Evolutionary conservation across 2,113 vertebrate species (phyloP), one percentile per base, ranked within the genome.

Genomic region (Nestor notabilis): DNA sequence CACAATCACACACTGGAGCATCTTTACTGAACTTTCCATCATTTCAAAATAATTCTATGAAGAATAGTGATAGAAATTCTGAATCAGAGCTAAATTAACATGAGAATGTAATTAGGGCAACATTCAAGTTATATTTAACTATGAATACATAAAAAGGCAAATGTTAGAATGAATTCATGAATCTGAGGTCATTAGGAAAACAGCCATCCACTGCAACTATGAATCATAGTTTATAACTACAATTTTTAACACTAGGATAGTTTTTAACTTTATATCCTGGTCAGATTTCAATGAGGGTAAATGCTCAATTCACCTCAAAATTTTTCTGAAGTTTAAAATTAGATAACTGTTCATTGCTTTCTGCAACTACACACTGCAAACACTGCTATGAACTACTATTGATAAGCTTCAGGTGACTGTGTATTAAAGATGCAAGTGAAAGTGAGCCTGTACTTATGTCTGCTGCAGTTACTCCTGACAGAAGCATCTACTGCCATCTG

Each of bases 51-150:
- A 97, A 91, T 95, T 94, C 83, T 87, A n/a, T 88, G 66, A 93
- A 95, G 96, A 97, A 93, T 95, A 96, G 96, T 87, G 94, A 97
- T 39, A 82, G 70, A 91, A 95, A 87, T 93, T 89, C 91, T 96
- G 95, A 96, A 96, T 97, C 91, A 94, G 89, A 95, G 39, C 80
- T 90, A 92, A 95, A 96, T 96, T 94, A 97, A 97, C 96, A 95
- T 95, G 81, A 97, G 96, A 97, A 95, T 95, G 95, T 93, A 97
- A 95, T 97, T 96, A 97, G 93, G 81, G 85, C 92, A 97, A 95
- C 52, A 95, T 92, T 96, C 88, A 96, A 97, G 95, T 83, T 96
- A 93, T 94, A 96, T 97, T 95, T 96, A 97, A 91, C 91, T 83
- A 85, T 95, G 95, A 95, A 95, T 97, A 94, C 46, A 93, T 95